phyloP scores from a whole-genome alignment of 2,113 vertebrate genomes.

The Larimichthys polyactis region DNA sequence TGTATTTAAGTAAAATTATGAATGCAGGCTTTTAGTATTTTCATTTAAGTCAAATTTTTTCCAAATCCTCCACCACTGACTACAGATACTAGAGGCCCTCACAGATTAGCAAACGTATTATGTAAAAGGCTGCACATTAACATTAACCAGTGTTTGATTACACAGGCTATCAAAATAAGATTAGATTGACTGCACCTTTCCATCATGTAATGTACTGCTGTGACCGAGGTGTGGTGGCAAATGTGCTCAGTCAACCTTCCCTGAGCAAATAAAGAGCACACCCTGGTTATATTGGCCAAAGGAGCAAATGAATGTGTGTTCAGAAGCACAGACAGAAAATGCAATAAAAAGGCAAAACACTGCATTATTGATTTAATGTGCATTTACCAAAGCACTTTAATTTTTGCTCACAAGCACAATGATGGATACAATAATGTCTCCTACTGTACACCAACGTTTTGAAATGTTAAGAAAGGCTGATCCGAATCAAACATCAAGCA shows the following conservation, averaged over 20 bases:
- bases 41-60: background rate
- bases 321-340: background rate
- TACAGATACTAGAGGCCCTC: background rate
- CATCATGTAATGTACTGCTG: background rate
- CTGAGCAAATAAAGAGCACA: background rate
- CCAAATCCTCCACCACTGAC: background rate
- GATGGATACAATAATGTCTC: background rate
- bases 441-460: background rate
- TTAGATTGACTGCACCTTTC: background rate
- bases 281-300: background rate
- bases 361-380: background rate
- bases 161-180: conserved; percentile 14
- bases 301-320: background rate
- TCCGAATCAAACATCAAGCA: background rate
- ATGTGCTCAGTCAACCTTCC: background rate
- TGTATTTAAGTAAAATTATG: background rate
- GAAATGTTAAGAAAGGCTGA: background rate
- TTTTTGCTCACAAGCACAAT: background rate
- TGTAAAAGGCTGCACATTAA: background rate
- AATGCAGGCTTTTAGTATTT: background rate
- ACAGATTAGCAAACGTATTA: background rate
- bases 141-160: background rate
- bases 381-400: background rate
- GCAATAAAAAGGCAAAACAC: background rate
- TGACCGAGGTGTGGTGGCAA: background rate